phyloP scores from a whole-genome alignment of 1,140 invertebrate species.

The Uloborus diversus region DNA sequence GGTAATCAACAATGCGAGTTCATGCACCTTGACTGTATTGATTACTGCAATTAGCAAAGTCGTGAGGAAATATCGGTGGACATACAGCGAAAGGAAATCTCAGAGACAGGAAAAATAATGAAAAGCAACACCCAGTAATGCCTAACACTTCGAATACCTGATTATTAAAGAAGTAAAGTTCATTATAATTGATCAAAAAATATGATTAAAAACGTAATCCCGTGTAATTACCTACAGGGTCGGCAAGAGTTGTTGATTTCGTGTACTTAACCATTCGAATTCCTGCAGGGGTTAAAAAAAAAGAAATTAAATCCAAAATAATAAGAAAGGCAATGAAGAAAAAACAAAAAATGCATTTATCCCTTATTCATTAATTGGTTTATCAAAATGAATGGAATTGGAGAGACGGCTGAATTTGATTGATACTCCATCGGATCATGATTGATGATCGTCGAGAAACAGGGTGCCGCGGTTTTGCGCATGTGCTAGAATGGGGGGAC shows the following conservation, averaged over 20 bases:
- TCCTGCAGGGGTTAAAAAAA: background rate
- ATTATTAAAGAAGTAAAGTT: no score
- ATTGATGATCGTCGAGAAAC: background rate
- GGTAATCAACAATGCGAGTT: background rate
- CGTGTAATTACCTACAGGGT: conserved; percentile 40
- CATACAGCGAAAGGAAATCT: background rate
- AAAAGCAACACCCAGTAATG: background rate
- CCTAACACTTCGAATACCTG: background rate
- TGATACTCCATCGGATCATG: background rate
- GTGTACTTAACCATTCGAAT: background rate
- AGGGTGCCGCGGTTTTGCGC: background rate
- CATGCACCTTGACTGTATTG: conserved; percentile 21
- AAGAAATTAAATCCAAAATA: background rate
- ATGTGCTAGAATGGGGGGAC: no score
- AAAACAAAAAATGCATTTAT: background rate
- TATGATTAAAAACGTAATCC: conserved; percentile 38
- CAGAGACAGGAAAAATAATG: background rate
- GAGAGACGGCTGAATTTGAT: conserved; percentile 27
- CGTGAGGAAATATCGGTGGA: background rate
- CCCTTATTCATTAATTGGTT: conserved; percentile 27
- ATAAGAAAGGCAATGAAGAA: background rate
- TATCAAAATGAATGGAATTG: conserved; percentile 32
- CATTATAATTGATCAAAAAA: no score
- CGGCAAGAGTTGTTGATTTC: conserved; percentile 13
- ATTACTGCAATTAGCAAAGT: conserved; percentile 23